phyloP scores from a whole-genome alignment of 92 coral and sea anemone species.

The Nematostella vectensis region DNA sequence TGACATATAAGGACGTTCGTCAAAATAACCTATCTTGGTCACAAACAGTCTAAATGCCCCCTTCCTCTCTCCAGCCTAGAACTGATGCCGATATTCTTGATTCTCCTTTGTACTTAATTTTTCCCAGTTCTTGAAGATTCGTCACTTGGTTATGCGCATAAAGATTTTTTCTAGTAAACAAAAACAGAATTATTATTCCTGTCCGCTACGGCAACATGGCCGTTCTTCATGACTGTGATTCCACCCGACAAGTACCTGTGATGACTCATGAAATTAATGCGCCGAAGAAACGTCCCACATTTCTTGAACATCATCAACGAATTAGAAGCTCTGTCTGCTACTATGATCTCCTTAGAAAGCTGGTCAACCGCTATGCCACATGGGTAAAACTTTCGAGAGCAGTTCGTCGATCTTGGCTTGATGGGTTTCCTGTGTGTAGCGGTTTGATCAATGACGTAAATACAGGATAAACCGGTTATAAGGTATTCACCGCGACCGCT shows the following conservation, averaged over 20 bases:
- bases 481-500: constrained; percentile 32
- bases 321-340: constrained; percentile 50
- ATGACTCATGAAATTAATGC: constrained; percentile 20
- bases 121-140: too few relatives aligned
- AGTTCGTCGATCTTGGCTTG: constrained; percentile 23
- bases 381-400: constrained; percentile 23
- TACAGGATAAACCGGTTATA: constrained; percentile 30
- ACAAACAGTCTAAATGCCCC: too few relatives aligned
- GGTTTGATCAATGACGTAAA: constrained; percentile 26
- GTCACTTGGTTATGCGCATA: too few relatives aligned
- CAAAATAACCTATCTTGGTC: too few relatives aligned
- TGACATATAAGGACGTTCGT: too few relatives aligned
- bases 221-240: constrained; percentile 34
- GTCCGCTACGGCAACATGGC: constrained; percentile 57
- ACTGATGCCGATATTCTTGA: too few relatives aligned
- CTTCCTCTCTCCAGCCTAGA: too few relatives aligned
- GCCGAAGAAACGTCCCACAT: constrained; percentile 24
- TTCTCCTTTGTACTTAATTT: too few relatives aligned
- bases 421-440: constrained; percentile 30
- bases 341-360: constrained; percentile 41
- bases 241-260: constrained; percentile 44
- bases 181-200: constrained; percentile 20
- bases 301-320: constrained; percentile 37
- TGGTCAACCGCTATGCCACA: constrained; percentile 42
- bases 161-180: too few relatives aligned